phyloP scores from a whole-genome alignment of 37 sponge, comb jelly and placozoan genomes.

The Mnemiopsis leidyi region DNA sequence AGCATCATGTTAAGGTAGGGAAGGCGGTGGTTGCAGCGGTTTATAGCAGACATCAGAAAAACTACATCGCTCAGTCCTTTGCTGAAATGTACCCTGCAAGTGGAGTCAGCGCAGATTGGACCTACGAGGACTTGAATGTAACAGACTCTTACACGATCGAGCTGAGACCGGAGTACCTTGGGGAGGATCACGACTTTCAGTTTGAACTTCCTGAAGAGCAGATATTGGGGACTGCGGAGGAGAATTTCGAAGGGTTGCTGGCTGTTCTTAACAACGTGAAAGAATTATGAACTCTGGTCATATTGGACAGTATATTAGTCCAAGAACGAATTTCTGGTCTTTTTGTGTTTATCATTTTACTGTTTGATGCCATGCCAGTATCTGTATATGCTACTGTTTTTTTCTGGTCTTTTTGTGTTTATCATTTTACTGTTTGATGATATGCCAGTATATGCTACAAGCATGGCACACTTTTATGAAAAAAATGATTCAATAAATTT shows the following conservation, averaged over 20 bases:
- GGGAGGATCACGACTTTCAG: background rate
- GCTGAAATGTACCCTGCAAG: slow-evolving; percentile 1
- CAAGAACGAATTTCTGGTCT: too few species aligned
- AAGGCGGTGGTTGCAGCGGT: background rate
- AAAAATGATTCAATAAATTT: too few species aligned
- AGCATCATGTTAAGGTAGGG: background rate
- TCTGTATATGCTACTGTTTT: too few species aligned
- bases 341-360: too few species aligned
- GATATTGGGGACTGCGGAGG: background rate
- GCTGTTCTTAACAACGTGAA: background rate
- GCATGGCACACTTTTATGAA: too few species aligned
- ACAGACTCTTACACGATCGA: background rate
- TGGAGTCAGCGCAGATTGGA: background rate
- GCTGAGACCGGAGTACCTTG: background rate
- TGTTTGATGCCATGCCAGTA: too few species aligned
- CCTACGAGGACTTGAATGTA: background rate
- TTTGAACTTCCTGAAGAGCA: background rate
- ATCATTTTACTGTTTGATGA: too few species aligned
- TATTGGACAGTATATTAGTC: too few species aligned
- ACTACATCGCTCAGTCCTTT: background rate
- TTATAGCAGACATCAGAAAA: background rate
- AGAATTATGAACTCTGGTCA: too few species aligned
- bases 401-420: too few species aligned
- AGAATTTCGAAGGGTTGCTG: background rate
- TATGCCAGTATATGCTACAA: too few species aligned